Evolutionary conservation across 2,888 invertebrate genomes (phyloP).

Genomic region (Chromoteleia sp.): DNA sequence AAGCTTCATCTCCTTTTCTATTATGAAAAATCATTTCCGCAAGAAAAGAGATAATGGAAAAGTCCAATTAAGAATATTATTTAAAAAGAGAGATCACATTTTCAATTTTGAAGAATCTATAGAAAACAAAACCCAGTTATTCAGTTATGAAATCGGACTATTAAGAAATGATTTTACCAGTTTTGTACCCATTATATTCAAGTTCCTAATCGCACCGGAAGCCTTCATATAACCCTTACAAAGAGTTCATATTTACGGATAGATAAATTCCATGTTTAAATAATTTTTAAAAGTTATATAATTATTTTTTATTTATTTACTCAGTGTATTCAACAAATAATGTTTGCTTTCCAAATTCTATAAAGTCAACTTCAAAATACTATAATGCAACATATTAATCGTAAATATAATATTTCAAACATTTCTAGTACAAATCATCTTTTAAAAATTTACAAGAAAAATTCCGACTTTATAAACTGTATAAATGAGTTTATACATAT

Average conservation of each 20-base stretch:
- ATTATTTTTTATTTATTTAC: no score
- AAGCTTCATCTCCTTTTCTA: background rate
- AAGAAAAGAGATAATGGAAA: background rate
- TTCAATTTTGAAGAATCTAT: background rate
- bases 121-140: slow-evolving; percentile 3
- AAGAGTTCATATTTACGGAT: background rate
- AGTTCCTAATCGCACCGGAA: background rate
- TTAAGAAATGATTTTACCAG: background rate
- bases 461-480: no score
- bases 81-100: slow-evolving; percentile 1
- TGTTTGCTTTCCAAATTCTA: no score
- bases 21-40: background rate
- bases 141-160: slow-evolving; percentile 6
- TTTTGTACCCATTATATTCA: background rate
- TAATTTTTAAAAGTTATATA: background rate
- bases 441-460: no score
- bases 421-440: no score
- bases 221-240: background rate
- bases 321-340: no score
- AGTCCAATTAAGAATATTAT: background rate
- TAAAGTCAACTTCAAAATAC: no score
- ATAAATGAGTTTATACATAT: no score
- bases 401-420: no score
- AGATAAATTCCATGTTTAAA: background rate
- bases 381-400: no score